These are phyloP conservation scores for Pipistrellus kuhlii DNA, from an alignment of 2,797 vertebrate species.

Conservation along the genomic window DNA sequence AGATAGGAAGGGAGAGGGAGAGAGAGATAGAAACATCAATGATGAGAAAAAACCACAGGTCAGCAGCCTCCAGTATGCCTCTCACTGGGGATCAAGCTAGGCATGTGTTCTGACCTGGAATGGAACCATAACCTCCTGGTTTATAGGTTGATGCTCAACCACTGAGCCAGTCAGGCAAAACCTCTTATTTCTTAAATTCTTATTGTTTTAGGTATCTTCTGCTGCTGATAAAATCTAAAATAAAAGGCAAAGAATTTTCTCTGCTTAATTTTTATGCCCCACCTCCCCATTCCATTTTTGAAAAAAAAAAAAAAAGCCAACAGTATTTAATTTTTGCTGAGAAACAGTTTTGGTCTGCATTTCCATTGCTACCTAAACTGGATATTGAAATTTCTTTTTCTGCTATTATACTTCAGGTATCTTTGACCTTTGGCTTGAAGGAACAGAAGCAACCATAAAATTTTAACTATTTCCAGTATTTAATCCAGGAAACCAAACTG, in stretches of 20 bases:
- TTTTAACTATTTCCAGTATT: constrained; percentile 41
- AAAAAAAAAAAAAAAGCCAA: neutral
- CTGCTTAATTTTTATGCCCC: constrained; percentile 27
- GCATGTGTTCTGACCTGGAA: no score
- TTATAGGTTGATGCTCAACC: no score
- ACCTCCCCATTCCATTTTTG: neutral
- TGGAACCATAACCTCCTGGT: no score
- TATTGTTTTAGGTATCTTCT: constrained; percentile 47
- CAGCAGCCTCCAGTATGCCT: no score
- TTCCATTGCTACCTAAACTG: neutral
- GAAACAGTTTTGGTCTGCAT: constrained; percentile 55
- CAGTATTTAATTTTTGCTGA: neutral
- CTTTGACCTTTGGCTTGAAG: constrained; percentile 44
- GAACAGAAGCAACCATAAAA: constrained; percentile 56
- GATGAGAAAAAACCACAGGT: no score
- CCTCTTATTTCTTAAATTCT: constrained; percentile 23
- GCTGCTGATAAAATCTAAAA: constrained; percentile 39
- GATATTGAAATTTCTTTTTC: constrained; percentile 53
- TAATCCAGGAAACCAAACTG: constrained; percentile 4
- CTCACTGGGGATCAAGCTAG: no score
- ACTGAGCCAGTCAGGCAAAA: no score
- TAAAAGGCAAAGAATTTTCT: constrained; percentile 46
- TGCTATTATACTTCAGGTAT: constrained; percentile 11
- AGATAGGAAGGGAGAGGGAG: no score
- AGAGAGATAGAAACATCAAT: no score